phyloP scores from a whole-genome alignment of 2,888 invertebrate genomes.

The Dryadula phaetusa region DNA sequence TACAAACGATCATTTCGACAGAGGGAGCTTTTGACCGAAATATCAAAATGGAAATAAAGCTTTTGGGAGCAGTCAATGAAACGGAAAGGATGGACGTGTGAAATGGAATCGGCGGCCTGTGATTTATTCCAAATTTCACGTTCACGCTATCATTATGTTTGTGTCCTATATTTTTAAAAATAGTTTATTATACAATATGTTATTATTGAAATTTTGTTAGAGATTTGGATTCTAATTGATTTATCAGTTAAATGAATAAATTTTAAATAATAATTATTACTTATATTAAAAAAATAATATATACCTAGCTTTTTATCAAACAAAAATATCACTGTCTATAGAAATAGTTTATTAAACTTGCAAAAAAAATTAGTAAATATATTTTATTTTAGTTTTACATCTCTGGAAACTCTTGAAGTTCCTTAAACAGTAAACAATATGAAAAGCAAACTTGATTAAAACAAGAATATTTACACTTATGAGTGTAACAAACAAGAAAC shows the following conservation, averaged over 20 bases:
- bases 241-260: too few species aligned
- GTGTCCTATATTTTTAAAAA: background rate
- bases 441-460: slow-evolving; percentile 41
- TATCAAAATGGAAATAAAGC: slow-evolving; percentile 60
- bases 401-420: too few species aligned
- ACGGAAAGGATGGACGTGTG: slow-evolving; percentile 66
- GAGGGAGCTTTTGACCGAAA: slow-evolving; percentile 40
- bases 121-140: slow-evolving; percentile 47
- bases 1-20: slow-evolving; percentile 24
- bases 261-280: too few species aligned
- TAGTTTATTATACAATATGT: background rate
- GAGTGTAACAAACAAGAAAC: slow-evolving; percentile 49
- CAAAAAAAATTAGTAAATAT: too few species aligned
- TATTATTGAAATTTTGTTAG: slow-evolving; percentile 20
- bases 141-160: slow-evolving; percentile 27
- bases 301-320: too few species aligned
- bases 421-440: too few species aligned
- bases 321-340: too few species aligned
- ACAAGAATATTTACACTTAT: slow-evolving; percentile 41
- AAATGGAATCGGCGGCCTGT: slow-evolving; percentile 58
- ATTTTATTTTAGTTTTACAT: too few species aligned
- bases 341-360: too few species aligned
- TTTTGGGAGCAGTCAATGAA: slow-evolving; percentile 65
- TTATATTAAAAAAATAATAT: too few species aligned
- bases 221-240: too few species aligned